These are phyloP conservation scores for Aphidoletes aphidimyza DNA, from an alignment of 2,888 invertebrate genomes.

Conservation along the genomic window DNA sequence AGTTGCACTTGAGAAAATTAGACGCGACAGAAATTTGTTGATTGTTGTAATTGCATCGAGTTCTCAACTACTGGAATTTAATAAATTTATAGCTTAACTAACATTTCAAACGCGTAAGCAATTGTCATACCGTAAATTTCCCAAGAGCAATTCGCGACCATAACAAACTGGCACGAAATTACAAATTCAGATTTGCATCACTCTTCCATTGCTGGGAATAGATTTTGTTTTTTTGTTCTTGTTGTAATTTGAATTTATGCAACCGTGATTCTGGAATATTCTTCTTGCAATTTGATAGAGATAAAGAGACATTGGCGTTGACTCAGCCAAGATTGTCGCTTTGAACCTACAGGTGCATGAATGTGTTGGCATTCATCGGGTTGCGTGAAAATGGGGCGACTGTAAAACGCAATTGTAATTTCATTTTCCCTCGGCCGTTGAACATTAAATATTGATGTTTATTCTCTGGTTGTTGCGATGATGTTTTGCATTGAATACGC, in stretches of 20 bases:
- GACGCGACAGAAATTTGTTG: background rate
- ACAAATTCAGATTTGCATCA: background rate
- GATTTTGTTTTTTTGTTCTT: too few relatives aligned
- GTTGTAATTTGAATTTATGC: background rate
- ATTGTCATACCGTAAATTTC: background rate
- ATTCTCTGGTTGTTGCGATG: constrained; percentile 4
- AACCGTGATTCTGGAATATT: background rate
- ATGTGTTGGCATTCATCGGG: background rate
- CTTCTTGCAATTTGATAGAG: background rate
- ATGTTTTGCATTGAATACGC: background rate
- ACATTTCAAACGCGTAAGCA: background rate
- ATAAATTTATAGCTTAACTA: background rate
- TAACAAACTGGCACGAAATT: background rate
- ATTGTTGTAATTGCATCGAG: background rate
- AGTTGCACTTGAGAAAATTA: background rate
- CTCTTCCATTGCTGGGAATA: background rate
- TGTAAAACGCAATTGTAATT: background rate
- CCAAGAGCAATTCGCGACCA: background rate
- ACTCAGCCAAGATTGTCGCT: background rate
- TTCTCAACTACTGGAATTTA: background rate
- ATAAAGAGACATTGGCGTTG: background rate
- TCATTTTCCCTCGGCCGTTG: background rate
- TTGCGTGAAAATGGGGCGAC: constrained; percentile 1
- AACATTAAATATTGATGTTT: constrained; percentile 21
- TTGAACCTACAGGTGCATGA: background rate